Conservation (phyloP, 2,113 vertebrate species). For the Scortum barcoo region DNA sequence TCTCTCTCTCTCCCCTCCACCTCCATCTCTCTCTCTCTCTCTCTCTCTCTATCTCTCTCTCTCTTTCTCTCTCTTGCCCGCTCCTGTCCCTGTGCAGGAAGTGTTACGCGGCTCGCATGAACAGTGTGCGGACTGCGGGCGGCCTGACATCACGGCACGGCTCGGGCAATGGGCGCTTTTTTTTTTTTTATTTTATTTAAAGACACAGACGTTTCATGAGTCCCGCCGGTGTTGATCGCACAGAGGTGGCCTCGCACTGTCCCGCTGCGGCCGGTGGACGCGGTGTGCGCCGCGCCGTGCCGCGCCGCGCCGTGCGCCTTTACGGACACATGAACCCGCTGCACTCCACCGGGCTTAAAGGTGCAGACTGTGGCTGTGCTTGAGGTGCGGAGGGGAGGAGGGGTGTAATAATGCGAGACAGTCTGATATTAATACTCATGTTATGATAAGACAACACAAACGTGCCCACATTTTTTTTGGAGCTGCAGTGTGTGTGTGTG, state of each 20-base stretch:
- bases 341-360: constrained; percentile 77
- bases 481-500: background rate
- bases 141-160: constrained; percentile 84
- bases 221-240: too few species aligned
- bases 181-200: too few species aligned
- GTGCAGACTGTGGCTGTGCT: constrained; percentile 56
- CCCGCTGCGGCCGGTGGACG: too few species aligned
- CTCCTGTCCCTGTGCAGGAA: constrained; percentile 84
- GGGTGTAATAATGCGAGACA: too few species aligned
- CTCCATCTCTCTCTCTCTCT: constrained; percentile 59
- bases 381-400: too few species aligned
- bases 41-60: constrained; percentile 70
- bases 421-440: background rate
- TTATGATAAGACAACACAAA: background rate
- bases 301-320: constrained; percentile 68
- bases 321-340: constrained; percentile 76
- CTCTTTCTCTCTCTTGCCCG: constrained; percentile 70
- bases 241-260: too few species aligned
- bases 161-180: constrained; percentile 76
- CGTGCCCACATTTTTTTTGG: background rate
- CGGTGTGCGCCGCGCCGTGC: constrained; percentile 35
- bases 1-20: constrained; percentile 70
- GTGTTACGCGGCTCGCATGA: constrained; percentile 85
- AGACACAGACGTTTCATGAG: constrained; percentile 79
- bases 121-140: constrained; percentile 77